Evolutionary conservation across 2,113 vertebrate genomes (phyloP), one percentile per base, ranked within the genome.

Genomic region (Pyrgilauda ruficollis): DNA sequence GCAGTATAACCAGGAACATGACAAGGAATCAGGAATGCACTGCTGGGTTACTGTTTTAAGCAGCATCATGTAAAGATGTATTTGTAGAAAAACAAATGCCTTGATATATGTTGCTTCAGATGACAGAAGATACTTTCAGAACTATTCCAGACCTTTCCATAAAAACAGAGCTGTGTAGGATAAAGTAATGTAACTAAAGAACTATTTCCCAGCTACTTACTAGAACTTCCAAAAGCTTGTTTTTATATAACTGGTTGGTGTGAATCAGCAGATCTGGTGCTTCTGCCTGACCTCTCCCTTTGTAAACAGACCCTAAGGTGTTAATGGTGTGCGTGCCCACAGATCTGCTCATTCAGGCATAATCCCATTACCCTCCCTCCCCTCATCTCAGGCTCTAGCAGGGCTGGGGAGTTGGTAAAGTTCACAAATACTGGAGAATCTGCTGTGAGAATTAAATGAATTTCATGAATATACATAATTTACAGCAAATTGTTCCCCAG

Each of bases 381-480:
- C 58, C 37, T 68, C 53, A 39, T 63, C 11, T 67, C 11, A 56
- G 63, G 58, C 69, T 75, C 44, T 31, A 44, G 26, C 27, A 59
- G 61, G 47, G 67, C 70, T 67, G 20, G 27, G 4, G 35, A 64
- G 26, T 3, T 1, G 7, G 14, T 89, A 7, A 77, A 56, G 44
- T 72, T 79, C 81, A 89, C 18, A 26, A 26, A 2, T 30, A 76
- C 30, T 68, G 19, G 21, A 46, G 47, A 70, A 58, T 68, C 56
- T 79, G 43, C 78, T 20, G 4, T n/a, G 41, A 64, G 13, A 79
- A 79, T 83, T 64, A 90, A 79, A 69, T 58, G 1, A 77, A 37
- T 64, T 87, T 64, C 66, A 87, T 63, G 56, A 95, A 94, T 87
- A 85, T 37, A 82, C 74, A 91, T 90, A 2, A 50, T 80, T 96